Conservation (phyloP, 2,888 invertebrate species). For the Drosophila borealis region DNA sequence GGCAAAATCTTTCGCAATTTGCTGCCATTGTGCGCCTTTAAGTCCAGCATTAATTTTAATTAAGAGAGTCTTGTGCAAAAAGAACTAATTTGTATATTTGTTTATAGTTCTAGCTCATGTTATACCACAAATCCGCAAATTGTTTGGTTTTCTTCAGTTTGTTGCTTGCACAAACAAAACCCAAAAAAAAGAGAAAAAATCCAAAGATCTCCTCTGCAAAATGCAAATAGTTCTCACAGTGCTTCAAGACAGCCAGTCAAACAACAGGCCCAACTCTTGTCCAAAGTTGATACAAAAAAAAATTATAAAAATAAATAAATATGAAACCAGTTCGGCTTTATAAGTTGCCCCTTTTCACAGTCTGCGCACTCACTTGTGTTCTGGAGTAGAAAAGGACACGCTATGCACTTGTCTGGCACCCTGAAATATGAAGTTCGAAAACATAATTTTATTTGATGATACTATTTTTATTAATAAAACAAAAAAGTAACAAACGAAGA, state of each 20-base stretch:
- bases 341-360: slow-evolving; percentile 6
- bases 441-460: slow-evolving; percentile 74
- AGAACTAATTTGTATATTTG: slow-evolving; percentile 36
- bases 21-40: neutral
- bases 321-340: slow-evolving; percentile 30
- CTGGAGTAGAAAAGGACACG: slow-evolving; percentile 63
- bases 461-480: slow-evolving; percentile 57
- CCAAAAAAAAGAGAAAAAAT: neutral
- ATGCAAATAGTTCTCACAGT: slow-evolving; percentile 13
- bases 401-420: slow-evolving; percentile 68
- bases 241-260: slow-evolving; percentile 12
- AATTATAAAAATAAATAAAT: slow-evolving; percentile 19
- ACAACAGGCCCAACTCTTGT: slow-evolving; percentile 5
- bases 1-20: slow-evolving; percentile 37
- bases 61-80: slow-evolving; percentile 18
- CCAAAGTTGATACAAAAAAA: neutral
- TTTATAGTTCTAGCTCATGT: slow-evolving; percentile 10
- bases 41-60: slow-evolving; percentile 31
- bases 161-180: slow-evolving; percentile 1
- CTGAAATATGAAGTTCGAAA: slow-evolving; percentile 81
- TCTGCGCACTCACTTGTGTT: slow-evolving; percentile 45
- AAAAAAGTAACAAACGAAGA: slow-evolving; percentile 20
- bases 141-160: slow-evolving; percentile 11
- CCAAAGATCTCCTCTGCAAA: slow-evolving; percentile 10
- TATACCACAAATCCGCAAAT: slow-evolving; percentile 39